Evolutionary conservation across 2,888 invertebrate species (phyloP), one percentile per base, ranked within the genome.

Genomic region (Tipula confusa): DNA sequence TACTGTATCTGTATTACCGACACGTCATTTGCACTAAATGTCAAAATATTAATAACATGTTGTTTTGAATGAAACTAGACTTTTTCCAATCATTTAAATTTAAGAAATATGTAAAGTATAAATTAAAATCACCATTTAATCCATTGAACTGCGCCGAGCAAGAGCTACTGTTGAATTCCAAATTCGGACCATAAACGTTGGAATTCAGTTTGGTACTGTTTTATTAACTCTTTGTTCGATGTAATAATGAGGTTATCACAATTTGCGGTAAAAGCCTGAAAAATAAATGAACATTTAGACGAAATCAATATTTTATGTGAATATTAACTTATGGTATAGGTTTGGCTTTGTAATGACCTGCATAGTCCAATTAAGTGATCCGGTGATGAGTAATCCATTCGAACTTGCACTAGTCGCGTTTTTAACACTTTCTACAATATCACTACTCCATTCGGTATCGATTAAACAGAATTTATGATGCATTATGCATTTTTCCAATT

Each of bases 381-480:
- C 88, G 9, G 85, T 87, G 7, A 88, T 29, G 0, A 87, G 4
- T 0, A 80, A 80, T 80, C 80, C 80, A 29, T 80, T 31, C 15
- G n/a, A 11, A 29, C 29, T 29, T 15, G 1, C 31, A 29, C 29
- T 31, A 80, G 6, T 29, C 80, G 31, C 31, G 15, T 80, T 80
- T 29, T 29, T 80, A 80, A n/a, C 29, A 80, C 31, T 15, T 15
- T 80, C 80, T 15, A 80, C 31, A 29, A 29, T 29, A 29, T 80
- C 80, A 80, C n/a, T n/a, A n/a, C n/a, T 80, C 80, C 80, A 80
- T 1, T 85, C 85, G 5, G 86, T 87, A 84, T 89, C 89, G 5
- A 89, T 84, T 38, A 89, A 85, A 84, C 88, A 87, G 84, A 87
- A 89, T 84, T 89, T 89, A 85, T 89, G 89, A 86, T 89, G 89